These are phyloP conservation scores for Phenganax marumi DNA, from an alignment of 92 coral and sea anemone species.

Conservation along the genomic window DNA sequence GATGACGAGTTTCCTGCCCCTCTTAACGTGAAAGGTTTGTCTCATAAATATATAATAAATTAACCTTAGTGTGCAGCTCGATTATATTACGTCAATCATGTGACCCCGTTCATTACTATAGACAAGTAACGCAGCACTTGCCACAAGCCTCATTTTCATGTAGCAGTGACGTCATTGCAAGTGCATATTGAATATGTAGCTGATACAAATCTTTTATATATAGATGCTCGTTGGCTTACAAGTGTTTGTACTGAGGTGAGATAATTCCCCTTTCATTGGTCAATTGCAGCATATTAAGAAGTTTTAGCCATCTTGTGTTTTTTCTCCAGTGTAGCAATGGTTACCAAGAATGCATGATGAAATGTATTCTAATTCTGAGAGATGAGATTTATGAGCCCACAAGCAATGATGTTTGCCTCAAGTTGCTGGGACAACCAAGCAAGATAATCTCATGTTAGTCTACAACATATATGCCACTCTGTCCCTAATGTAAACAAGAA, in stretches of 20 bases:
- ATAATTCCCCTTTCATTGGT: not conserved
- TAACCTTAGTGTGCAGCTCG: no score
- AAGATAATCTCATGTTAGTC: conserved; percentile 8
- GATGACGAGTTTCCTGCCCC: conserved; percentile 13
- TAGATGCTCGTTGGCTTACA: conserved; percentile 15
- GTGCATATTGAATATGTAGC: no score
- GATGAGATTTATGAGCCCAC: conserved; percentile 28
- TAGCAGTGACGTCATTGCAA: not conserved
- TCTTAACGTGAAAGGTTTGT: conserved; percentile 11
- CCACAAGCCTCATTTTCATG: not conserved
- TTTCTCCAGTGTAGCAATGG: conserved; percentile 12
- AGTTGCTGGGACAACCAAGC: conserved; percentile 28
- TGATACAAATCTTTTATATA: not conserved
- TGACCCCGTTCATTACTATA: no score
- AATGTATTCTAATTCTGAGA: conserved; percentile 19
- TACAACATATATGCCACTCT: not conserved
- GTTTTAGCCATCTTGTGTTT: not conserved
- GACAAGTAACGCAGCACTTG: no score
- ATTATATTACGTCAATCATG: no score
- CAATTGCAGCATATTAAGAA: not conserved
- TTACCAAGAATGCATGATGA: conserved; percentile 1
- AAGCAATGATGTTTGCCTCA: not conserved
- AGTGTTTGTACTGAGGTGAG: conserved; percentile 18
- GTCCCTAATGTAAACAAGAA: not conserved
- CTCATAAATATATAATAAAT: not conserved